Evolutionary conservation across 2,797 vertebrate species (phyloP), one percentile per base, ranked within the genome.

Genomic region (Lophotriccus pileatus): DNA sequence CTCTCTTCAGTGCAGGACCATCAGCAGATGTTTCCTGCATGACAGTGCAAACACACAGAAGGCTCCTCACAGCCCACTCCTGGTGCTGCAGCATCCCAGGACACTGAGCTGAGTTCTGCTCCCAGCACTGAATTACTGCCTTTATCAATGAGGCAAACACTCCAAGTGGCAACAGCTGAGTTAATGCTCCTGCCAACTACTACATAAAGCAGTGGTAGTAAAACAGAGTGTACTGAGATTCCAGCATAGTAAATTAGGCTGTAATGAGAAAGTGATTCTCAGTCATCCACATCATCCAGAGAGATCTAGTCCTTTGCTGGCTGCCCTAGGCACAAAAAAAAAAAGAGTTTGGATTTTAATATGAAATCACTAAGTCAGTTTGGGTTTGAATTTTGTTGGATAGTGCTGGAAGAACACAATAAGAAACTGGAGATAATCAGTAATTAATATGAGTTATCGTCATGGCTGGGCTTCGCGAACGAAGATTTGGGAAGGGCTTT

Each of bases 241-340:
- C 55, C 66, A 79, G 67, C 39, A 66, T 1, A 79, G 81, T 85
- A 93, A 92, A 97, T 94, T 74, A 86, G 70, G 27, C 87, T 75
- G 43, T 92, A 93, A 95, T 44, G 67, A 95, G 87, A 70, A 95
- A 93, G 85, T 32, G 39, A 80, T 83, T 92, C 88, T 66, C 79
- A 90, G 75, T 37, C 84, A 95, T 43, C 24, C 64, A 72, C 36
- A 82, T 63, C 94, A 96, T 84, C 84, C 77, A 82, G 74, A 58
- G 43, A 84, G 39, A 88, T 84, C 53, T 41, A 62, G 34, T 55
- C 62, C 76, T 93, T 34, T 77, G 63, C 76, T 70, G 37, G 16
- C 63, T 84, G 43, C 14, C 41, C 17, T 15, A 16, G 46, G 32
- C 27, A 39, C 37, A 11, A 39, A 39, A 39, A 39, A 34, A 52